Percentiles rank a stretch among this genome's conserved stretches.
phyloP scores from a whole-genome alignment of 2,888 invertebrate species.

The Brachypalpus laphriformis region DNA sequence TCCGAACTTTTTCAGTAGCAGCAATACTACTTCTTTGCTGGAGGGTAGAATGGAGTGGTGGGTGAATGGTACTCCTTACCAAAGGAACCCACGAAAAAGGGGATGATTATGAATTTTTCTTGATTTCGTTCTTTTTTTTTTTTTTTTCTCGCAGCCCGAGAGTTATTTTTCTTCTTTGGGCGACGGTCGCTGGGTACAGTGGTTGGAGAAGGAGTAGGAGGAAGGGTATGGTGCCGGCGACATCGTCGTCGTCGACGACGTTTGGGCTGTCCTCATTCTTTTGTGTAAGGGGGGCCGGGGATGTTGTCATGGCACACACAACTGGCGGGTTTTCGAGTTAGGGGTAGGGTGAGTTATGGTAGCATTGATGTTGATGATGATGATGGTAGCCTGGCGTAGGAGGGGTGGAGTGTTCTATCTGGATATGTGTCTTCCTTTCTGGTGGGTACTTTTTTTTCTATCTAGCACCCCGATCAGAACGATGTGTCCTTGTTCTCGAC shows the following conservation, averaged over 20 bases:
- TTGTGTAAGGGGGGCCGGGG: slow-evolving; percentile 8
- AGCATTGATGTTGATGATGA: slow-evolving; percentile 69
- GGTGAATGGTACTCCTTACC: slow-evolving; percentile 38
- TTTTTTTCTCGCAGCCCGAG: slow-evolving; percentile 48
- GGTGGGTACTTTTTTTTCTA: slow-evolving; percentile 33
- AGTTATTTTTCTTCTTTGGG: slow-evolving; percentile 62
- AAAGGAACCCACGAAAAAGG: slow-evolving; percentile 63
- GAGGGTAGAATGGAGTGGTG: slow-evolving; percentile 2
- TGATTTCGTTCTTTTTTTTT: slow-evolving; percentile 55
- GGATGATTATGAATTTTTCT: slow-evolving; percentile 74
- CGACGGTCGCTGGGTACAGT: slow-evolving; percentile 14
- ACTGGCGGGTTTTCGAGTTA: slow-evolving; percentile 48
- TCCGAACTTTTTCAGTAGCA: slow-evolving; percentile 70
- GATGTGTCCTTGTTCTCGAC: slow-evolving; percentile 72
- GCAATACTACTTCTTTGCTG: slow-evolving; percentile 11
- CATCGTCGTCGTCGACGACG: slow-evolving; percentile 61
- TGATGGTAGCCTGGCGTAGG: slow-evolving; percentile 43
- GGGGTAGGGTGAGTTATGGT: slow-evolving; percentile 44
- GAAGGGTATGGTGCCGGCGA: slow-evolving; percentile 57
- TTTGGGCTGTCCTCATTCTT: slow-evolving; percentile 72
- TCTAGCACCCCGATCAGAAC: slow-evolving; percentile 54
- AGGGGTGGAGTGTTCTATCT: slow-evolving; percentile 33
- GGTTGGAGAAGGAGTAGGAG: not conserved
- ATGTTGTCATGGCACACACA: slow-evolving; percentile 64
- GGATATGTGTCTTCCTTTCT: slow-evolving; percentile 56